phyloP scores from a whole-genome alignment of 2,797 vertebrate species.

The Lemur catta region DNA sequence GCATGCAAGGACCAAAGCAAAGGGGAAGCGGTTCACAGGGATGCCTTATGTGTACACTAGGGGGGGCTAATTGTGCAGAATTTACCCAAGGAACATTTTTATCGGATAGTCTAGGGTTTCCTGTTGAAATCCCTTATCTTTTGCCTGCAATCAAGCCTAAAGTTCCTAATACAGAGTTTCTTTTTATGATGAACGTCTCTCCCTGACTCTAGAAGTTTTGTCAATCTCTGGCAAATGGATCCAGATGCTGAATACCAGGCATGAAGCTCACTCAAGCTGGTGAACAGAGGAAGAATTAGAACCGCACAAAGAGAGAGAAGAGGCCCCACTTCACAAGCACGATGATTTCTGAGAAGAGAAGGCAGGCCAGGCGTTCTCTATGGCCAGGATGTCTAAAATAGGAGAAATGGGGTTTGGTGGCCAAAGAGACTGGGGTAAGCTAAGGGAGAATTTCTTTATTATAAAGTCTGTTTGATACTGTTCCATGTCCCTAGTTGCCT shows the following conservation, averaged over 20 bases:
- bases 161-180: not conserved
- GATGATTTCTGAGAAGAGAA: not conserved
- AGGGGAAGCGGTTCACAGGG: not conserved
- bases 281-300: not conserved
- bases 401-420: not conserved
- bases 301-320: not conserved
- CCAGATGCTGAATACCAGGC: not conserved
- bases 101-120: not conserved
- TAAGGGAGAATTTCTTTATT: not conserved
- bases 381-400: not conserved
- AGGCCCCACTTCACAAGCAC: accelerated
- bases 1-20: not conserved
- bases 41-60: not conserved
- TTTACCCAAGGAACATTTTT: not conserved
- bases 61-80: not conserved
- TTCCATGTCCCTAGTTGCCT: not conserved
- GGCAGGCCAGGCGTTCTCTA: not conserved
- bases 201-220: not conserved
- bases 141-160: not conserved
- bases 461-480: not conserved
- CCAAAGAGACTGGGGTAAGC: not conserved
- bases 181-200: not conserved
- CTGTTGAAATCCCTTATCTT: not conserved
- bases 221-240: accelerated
- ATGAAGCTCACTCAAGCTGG: not conserved